Evolutionary conservation across 2,113 vertebrate genomes (phyloP), one percentile per base, ranked within the genome.

Genomic region (Trachemys scripta): DNA sequence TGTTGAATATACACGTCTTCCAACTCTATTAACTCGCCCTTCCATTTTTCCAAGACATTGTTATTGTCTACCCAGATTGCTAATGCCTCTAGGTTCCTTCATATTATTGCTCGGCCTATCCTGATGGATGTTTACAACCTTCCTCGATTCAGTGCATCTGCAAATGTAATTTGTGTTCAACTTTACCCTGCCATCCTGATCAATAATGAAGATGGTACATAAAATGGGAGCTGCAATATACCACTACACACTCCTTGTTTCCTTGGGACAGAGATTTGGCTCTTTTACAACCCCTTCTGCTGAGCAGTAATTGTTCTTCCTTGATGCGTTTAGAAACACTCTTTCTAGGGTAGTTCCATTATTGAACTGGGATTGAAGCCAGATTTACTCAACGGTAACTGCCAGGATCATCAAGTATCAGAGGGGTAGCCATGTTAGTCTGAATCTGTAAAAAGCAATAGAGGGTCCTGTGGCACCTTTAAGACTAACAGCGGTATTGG

Each of bases 341-440:
- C 56, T 82, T 81, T 84, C 6, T 35, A 84, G 8, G 4, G 19
- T 54, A 84, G 1, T 3, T 85, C 14, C 79, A 8, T 47, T 42
- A 56, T 20, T 59, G n/a, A 90, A 12, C 53, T 50, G 82, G 47
- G 81, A 84, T 19, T 54, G 14, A 90, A 82, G 14, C 80, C 5
- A 59, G 3, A 31, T 35, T 82, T 86, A 57, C 5, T 82, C 1
- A 1, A 14, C 2, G 3, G 53, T 10, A 1, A 1, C 19, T 59
- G 10, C n/a, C 19, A 91, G 38, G 9, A 76, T 2, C n/a, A 16
- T 6, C 42, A 42, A 42, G 42, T 42, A 42, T 42, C 42, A 42
- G 42, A 42, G 42, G 42, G 42, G 42, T 42, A 42, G 42, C 42
- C 4, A 4, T 42, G 42, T 42, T 42, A 42, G 42, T 42, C 42